Conservation (phyloP, 2,113 vertebrate genomes). For the Aviceda subcristata region DNA sequence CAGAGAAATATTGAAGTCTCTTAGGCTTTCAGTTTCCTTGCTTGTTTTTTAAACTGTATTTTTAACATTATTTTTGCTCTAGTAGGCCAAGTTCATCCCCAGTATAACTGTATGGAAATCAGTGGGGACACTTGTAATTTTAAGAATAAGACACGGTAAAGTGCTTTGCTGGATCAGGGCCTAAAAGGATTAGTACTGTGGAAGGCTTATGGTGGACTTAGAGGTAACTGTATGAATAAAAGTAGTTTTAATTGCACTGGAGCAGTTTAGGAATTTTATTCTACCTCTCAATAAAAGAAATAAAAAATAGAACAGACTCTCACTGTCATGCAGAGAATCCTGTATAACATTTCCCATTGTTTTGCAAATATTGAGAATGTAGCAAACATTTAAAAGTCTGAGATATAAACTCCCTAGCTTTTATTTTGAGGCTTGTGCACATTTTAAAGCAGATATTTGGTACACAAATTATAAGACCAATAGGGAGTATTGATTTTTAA, state of each 20-base stretch:
- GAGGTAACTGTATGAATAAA: constrained; percentile 51
- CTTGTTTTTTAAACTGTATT: constrained; percentile 24
- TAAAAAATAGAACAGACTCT: not conserved
- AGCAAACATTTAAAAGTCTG: not conserved
- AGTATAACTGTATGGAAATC: constrained; percentile 43
- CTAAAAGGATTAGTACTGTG: constrained; percentile 64
- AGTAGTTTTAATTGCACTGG: constrained; percentile 47
- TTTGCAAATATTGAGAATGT: not conserved
- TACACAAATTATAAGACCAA: constrained; percentile 41
- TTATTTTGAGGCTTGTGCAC: not conserved
- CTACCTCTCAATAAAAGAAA: constrained; percentile 13
- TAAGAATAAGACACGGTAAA: constrained; percentile 49
- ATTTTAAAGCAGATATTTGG: constrained; percentile 33
- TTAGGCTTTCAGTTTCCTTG: constrained; percentile 2
- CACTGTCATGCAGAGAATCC: not conserved
- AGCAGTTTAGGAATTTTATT: constrained; percentile 33
- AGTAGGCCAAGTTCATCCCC: constrained; percentile 37
- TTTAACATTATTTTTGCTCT: constrained; percentile 30
- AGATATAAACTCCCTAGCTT: not conserved
- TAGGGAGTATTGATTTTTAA: constrained; percentile 60
- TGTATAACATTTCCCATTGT: not conserved
- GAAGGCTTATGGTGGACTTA: not conserved
- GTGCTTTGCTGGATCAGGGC: constrained; percentile 65
- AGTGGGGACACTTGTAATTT: constrained; percentile 38
- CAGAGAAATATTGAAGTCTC: not conserved